Conservation (phyloP, 2,113 vertebrate genomes). For the Rafetus swinhoei region DNA sequence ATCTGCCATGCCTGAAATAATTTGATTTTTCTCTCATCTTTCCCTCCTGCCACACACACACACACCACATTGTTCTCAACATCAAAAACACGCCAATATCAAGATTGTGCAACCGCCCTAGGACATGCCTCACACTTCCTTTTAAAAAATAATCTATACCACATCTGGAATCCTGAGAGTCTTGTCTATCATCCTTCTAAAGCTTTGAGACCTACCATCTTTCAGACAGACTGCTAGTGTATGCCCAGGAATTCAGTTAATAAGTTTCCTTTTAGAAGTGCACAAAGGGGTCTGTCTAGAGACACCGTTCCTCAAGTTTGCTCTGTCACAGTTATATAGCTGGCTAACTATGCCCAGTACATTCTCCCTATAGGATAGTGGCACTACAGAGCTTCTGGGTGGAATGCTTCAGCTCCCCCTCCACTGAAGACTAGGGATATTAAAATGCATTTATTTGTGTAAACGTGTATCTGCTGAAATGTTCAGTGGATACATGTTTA, state of each 20-base stretch:
- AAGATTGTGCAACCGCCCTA: not conserved
- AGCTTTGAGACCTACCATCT: not conserved
- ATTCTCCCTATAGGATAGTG: not conserved
- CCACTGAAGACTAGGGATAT: no score
- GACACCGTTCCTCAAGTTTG: not conserved
- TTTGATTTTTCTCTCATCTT: not conserved
- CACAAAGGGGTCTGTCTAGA: not conserved
- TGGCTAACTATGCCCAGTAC: not conserved
- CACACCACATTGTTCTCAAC: not conserved
- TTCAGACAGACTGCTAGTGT: not conserved
- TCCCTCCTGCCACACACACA: no score
- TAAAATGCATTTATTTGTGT: no score
- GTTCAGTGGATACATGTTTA: no score
- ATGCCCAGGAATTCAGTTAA: not conserved
- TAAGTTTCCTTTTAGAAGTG: not conserved
- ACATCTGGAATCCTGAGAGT: not conserved
- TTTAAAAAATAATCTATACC: not conserved
- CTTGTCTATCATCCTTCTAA: not conserved
- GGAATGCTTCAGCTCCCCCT: not conserved
- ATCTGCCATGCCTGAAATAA: not conserved
- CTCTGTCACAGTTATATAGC: not conserved
- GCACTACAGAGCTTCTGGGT: not conserved
- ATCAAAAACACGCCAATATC: not conserved
- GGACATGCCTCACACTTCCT: not conserved
- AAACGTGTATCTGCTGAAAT: no score